phyloP scores from a whole-genome alignment of 2,113 vertebrate species.

The Reinhardtius hippoglossoides region DNA sequence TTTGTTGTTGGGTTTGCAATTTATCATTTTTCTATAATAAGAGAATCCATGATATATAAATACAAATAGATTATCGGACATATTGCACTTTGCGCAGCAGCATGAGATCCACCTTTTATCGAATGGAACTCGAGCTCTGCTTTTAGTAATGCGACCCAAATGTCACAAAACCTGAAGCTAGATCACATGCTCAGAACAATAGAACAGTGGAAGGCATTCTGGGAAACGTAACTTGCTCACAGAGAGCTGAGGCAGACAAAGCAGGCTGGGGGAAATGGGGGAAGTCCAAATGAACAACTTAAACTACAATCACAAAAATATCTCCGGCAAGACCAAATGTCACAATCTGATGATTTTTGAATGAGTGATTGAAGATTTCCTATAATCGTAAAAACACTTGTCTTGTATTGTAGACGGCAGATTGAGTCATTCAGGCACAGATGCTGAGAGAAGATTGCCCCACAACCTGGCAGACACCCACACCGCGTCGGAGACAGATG shows the following conservation, averaged over 20 bases:
- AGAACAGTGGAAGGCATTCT: neutral
- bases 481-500: constrained; percentile 44
- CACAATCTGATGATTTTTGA: neutral
- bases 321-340: neutral
- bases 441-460: constrained; percentile 36
- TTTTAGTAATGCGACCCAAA: neutral
- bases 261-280: neutral
- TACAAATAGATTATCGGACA: too few relatives aligned
- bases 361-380: neutral
- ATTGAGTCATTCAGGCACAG: constrained; percentile 36
- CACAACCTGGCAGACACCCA: constrained; percentile 43
- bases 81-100: neutral
- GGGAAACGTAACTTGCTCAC: neutral
- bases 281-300: neutral
- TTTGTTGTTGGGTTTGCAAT: too few relatives aligned
- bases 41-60: too few relatives aligned
- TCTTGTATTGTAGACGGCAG: constrained; percentile 2
- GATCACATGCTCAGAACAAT: neutral
- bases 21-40: too few relatives aligned
- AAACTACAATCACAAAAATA: neutral
- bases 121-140: neutral
- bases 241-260: neutral
- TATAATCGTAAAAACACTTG: constrained; percentile 4
- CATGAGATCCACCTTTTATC: neutral
- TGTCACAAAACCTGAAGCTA: neutral